These are phyloP conservation scores for Aproaerema taeniolella DNA, from an alignment of 2,888 invertebrate genomes.

Conservation along the genomic window DNA sequence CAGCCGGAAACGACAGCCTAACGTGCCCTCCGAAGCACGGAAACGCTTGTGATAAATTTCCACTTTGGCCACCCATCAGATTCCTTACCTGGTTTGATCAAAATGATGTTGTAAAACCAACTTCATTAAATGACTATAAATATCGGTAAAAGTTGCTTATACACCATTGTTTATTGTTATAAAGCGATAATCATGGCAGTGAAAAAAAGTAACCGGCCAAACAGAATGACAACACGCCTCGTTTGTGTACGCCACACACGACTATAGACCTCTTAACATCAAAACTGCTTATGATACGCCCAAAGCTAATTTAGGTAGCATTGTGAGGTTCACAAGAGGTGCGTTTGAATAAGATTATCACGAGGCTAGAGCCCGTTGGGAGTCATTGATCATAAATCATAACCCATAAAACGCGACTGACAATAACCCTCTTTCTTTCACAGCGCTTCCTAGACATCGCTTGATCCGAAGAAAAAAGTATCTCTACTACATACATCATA, in stretches of 20 bases:
- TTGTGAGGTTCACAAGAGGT: constrained; percentile 69
- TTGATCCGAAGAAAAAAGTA: constrained; percentile 24
- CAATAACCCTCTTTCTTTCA: constrained; percentile 65
- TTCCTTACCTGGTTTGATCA: too few species aligned
- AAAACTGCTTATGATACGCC: constrained; percentile 53
- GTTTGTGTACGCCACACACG: constrained; percentile 56
- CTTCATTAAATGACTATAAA: too few species aligned
- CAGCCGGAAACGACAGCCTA: too few species aligned
- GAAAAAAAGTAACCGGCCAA: constrained; percentile 36
- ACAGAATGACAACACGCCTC: constrained; percentile 47
- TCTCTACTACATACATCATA: constrained; percentile 21
- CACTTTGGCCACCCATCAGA: too few species aligned
- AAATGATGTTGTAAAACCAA: too few species aligned
- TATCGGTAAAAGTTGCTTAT: too few species aligned
- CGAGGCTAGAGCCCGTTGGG: constrained; percentile 70
- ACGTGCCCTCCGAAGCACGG: too few species aligned
- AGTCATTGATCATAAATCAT: constrained; percentile 77
- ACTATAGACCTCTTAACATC: constrained; percentile 41
- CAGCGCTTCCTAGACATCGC: constrained; percentile 51
- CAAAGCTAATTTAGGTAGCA: constrained; percentile 76
- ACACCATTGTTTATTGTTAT: constrained; percentile 23
- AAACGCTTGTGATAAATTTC: too few species aligned
- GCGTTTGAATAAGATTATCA: constrained; percentile 73
- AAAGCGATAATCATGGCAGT: constrained; percentile 38
- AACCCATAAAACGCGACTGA: constrained; percentile 74